Evolutionary conservation across 2,888 invertebrate species (phyloP), one percentile per base, ranked within the genome.

Genomic region (Cyaniris semiargus): DNA sequence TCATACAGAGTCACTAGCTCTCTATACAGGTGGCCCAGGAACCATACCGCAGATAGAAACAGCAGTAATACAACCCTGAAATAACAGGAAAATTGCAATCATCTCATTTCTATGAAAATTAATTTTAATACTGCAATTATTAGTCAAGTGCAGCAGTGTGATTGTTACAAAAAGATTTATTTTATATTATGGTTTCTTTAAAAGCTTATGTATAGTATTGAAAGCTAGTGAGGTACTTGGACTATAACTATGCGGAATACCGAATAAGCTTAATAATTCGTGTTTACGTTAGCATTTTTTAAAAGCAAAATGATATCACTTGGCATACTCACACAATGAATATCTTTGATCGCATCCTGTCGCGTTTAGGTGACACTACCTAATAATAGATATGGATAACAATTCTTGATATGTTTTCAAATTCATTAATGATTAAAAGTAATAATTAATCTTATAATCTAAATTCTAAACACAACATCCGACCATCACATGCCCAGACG

Each of bases 1-100:
- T 93, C 90, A 34, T 90, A 92, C 0, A 84, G 84, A 53, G 82
- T 83, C 1, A 89, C 81, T 18, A 93, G 83, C 72, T 85, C 84
- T 75, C 80, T 80, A 82, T 91, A 91, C 13, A 92, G 79, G 1
- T 85, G 85, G 0, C 86, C 85, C 66, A 89, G 83, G 70, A 89
- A 81, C 87, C 88, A 88, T 83, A 86, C 86, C 53, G 83, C 79
- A 60, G 85, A 80, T 75, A 86, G 75, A 80, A 89, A 90, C 31
- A 85, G 60, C 60, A 83, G 79, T 21, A 85, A 81, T 79, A 90
- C 86, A 38, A 83, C 79, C 82, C 91, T 91, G 82, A 1, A 82
- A 81, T 70, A 18, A 27, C 27, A 31, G 27, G 21, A 75, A 71
- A 56, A 38, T 13, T 31, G 13, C 4, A 27, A 27, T 27, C n/a